Percentiles rank a stretch among this genome's conserved stretches.
phyloP scores from a whole-genome alignment of 2,888 invertebrate species.

The Drosophila mayaguana region DNA sequence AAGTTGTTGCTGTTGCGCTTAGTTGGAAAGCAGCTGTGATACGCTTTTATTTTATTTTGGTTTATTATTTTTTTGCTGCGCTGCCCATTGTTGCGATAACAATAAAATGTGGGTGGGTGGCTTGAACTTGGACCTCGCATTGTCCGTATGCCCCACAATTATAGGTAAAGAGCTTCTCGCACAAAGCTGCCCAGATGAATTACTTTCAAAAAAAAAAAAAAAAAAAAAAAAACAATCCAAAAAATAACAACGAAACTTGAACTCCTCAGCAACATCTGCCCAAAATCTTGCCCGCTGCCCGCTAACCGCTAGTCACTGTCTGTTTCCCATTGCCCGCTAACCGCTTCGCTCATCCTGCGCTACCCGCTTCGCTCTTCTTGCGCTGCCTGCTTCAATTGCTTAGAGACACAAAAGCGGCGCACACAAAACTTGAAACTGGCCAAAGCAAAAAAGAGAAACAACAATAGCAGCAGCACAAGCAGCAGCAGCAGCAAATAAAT shows the following conservation, averaged over 20 bases:
- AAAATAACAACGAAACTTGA: slow-evolving; percentile 51
- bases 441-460: slow-evolving; percentile 36
- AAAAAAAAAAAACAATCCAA: slow-evolving; percentile 49
- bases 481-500: slow-evolving; percentile 45
- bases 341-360: slow-evolving; percentile 42
- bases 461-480: slow-evolving; percentile 7
- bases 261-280: slow-evolving; percentile 58
- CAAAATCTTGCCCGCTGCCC: slow-evolving; percentile 51
- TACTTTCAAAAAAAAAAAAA: slow-evolving; percentile 72
- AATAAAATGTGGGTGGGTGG: slow-evolving; percentile 79
- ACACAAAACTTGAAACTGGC: slow-evolving; percentile 56
- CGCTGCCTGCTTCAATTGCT: slow-evolving; percentile 27
- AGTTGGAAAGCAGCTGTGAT: slow-evolving; percentile 65
- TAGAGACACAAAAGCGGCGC: slow-evolving; percentile 28
- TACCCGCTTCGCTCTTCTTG: slow-evolving; percentile 11
- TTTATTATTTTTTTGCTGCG: slow-evolving; percentile 8
- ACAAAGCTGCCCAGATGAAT: slow-evolving; percentile 62
- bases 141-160: slow-evolving; percentile 72
- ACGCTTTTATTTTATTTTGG: slow-evolving; percentile 27
- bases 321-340: slow-evolving; percentile 1
- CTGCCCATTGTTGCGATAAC: slow-evolving; percentile 77
- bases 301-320: slow-evolving; percentile 1
- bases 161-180: slow-evolving; percentile 46
- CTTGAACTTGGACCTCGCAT: slow-evolving; percentile 75
- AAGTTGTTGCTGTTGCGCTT: slow-evolving; percentile 36